These are phyloP conservation scores for Mythimna pallens DNA, from an alignment of 2,888 invertebrate species.

Conservation along the genomic window DNA sequence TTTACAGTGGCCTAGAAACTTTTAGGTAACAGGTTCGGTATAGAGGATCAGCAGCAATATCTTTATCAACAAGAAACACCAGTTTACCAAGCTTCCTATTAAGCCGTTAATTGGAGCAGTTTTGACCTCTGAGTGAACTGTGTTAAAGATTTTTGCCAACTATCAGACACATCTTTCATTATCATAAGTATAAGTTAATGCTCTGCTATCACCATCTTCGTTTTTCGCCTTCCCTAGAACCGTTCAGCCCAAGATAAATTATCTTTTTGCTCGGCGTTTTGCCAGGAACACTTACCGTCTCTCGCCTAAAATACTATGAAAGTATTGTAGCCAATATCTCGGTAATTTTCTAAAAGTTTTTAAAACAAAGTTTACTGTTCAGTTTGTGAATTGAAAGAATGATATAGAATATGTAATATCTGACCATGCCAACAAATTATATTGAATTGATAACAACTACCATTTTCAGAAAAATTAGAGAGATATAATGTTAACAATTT, in stretches of 20 bases:
- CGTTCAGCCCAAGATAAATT: slow-evolving; percentile 40
- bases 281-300: slow-evolving; percentile 59
- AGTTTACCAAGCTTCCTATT: not conserved
- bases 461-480: too few species aligned
- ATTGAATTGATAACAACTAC: too few species aligned
- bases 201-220: slow-evolving; percentile 37
- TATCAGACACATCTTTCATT: slow-evolving; percentile 28
- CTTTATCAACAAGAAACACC: not conserved
- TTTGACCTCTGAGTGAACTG: not conserved
- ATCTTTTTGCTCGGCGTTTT: slow-evolving; percentile 56
- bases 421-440: too few species aligned
- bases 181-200: slow-evolving; percentile 32
- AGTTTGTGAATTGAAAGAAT: not conserved
- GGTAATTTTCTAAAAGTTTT: slow-evolving; percentile 18
- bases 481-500: too few species aligned
- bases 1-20: not conserved
- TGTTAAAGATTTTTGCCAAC: not conserved
- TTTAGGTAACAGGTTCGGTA: not conserved
- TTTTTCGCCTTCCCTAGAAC: slow-evolving; percentile 23
- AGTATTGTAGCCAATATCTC: slow-evolving; percentile 20
- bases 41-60: not conserved
- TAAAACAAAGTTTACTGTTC: not conserved
- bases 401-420: not conserved
- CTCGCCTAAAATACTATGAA: slow-evolving; percentile 35
- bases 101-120: not conserved